Evolutionary conservation across 1,140 invertebrate species (phyloP).

Genomic region (Bombus superbus): DNA sequence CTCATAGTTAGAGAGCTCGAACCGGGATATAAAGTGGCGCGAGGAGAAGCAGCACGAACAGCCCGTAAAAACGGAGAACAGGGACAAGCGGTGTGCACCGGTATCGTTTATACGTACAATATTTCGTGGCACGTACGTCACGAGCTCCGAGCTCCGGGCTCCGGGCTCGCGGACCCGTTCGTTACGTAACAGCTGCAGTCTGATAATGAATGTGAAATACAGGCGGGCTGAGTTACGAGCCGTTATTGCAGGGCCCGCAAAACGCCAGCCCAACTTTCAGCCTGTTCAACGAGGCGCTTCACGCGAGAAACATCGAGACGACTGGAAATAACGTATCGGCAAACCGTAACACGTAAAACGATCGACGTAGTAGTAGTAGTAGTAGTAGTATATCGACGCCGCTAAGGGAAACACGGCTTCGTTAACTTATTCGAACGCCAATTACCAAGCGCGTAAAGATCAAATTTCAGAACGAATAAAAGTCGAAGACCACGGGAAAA

Average conservation of each 20-base stretch:
- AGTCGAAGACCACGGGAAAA: no score
- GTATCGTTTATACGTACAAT: constrained; percentile 25
- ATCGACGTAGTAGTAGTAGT: background rate
- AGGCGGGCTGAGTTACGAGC: constrained; percentile 49
- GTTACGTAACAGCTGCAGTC: constrained; percentile 66
- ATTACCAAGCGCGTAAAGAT: no score
- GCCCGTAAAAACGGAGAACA: constrained; percentile 21
- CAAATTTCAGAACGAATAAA: no score
- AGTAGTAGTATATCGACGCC: background rate
- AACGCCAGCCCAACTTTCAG: background rate
- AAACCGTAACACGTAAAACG: background rate
- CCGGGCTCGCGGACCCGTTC: constrained; percentile 45
- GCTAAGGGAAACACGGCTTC: no score
- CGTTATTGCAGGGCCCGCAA: constrained; percentile 41
- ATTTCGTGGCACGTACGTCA: constrained; percentile 28
- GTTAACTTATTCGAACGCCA: no score
- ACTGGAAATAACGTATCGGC: constrained; percentile 22
- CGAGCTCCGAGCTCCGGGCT: constrained; percentile 27
- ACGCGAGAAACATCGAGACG: constrained; percentile 12
- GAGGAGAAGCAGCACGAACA: constrained; percentile 10
- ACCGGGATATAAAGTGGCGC: background rate
- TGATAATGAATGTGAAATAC: constrained; percentile 71
- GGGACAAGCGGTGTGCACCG: background rate
- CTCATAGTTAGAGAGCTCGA: background rate
- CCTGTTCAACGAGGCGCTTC: constrained; percentile 9